Base-by-base conservation (phyloP, 2,113 vertebrate genomes). In the Grammomys dolichurus region DNA sequence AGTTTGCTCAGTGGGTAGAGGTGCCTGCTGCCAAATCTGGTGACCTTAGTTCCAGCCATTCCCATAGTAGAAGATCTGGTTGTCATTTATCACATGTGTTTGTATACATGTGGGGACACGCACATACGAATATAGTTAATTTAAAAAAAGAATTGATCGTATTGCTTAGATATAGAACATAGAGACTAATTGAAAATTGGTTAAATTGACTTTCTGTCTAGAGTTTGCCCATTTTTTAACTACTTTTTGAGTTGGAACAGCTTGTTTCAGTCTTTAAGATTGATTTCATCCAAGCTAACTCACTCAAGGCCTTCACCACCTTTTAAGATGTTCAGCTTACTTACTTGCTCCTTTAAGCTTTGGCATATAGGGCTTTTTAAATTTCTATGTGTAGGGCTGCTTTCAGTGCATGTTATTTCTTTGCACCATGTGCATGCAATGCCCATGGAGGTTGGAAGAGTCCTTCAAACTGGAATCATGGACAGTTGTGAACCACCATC, bases 221-320 rank as follows among this genome's bases (percentile, higher is more conserved):
- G 33, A 76, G 24, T 20, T 85, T 82, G 13, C 69, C 70, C 43
- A 7, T 93, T 91, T 91, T 54, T 36, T 43, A 19, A 65, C 10
- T 91, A 43, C 24, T 51, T 87, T n/a, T 75, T 75, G 24, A 72
- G 31, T 93, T 90, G 46, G 60, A 4, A 8, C 56, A 80, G 56
- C 19, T 81, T 28, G 16, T 89, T 86, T 76, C 60, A 78, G 31
- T 56, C 31, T 73, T 63, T 81, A 63, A 80, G 36, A 89, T n/a
- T 95, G 36, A 75, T 87, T 93, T 95, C 46, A 89, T 13, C 28
- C 33, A 89, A 60, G 33, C 24, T 96, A 67, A 43, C 11, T 94
- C 82, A 89, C 67, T 70, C 65, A 70, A 77, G 33, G 17, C 12
- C 5, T 11, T 69, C 1, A 22, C 1, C 43, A 69, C 19, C 31